Evolutionary conservation across 2,113 vertebrate species (phyloP).

Genomic region (Erinaceus europaeus): DNA sequence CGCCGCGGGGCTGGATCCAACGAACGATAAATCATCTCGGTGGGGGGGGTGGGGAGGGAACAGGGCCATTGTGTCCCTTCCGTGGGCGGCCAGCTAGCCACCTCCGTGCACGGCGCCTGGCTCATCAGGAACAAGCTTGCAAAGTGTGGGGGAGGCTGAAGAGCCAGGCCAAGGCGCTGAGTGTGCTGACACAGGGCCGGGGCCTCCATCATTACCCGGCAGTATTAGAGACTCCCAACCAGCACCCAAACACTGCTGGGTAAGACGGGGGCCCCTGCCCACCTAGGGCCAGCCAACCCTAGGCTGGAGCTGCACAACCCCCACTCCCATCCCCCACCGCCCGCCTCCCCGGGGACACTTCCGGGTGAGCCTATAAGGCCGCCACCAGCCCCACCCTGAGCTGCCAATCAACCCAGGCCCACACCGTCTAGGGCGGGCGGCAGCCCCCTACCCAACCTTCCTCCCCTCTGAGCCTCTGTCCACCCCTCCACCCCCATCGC

Average conservation of each 20-base stretch:
- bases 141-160: too few species aligned
- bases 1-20: not conserved
- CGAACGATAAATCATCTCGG: too few species aligned
- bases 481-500: not conserved
- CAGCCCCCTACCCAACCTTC: not conserved
- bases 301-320: not conserved
- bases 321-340: conserved; percentile 52
- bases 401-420: not conserved
- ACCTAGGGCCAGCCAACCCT: not conserved
- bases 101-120: too few species aligned
- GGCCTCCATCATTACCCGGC: conserved; percentile 79
- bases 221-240: conserved; percentile 75
- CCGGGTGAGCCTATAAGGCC: conserved; percentile 43
- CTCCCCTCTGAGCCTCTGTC: not conserved
- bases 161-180: not conserved
- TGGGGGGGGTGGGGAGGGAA: not conserved
- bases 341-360: conserved; percentile 51
- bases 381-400: not conserved
- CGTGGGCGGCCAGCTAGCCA: conserved; percentile 20
- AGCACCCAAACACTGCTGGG: conserved; percentile 77
- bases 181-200: conserved; percentile 22
- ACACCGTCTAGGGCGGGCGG: not conserved
- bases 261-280: conserved; percentile 75
- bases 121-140: too few species aligned
- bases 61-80: conserved; percentile 29